A percentile compares a stretch with the other conserved stretches of the same genome.
Conservation (phyloP, 2,888 invertebrate genomes). For the Diachrysia chrysitis region DNA sequence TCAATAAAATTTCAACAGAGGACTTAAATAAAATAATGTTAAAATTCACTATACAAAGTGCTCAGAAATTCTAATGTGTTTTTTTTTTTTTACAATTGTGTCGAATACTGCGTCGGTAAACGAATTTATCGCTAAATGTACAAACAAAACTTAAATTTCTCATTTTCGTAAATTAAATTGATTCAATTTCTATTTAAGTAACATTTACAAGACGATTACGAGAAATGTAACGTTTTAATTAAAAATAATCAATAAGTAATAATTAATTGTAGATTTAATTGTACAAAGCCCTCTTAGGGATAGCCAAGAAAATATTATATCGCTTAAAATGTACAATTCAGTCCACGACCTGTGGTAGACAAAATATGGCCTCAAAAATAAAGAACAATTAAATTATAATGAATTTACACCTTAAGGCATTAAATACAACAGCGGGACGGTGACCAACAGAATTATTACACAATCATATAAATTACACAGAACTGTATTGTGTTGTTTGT, state of each 20-base stretch:
- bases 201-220: conserved; percentile 57
- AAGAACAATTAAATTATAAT: background rate
- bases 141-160: conserved; percentile 54
- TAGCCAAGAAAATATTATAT: conserved; percentile 40
- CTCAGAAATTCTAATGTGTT: conserved; percentile 49
- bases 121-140: conserved; percentile 73
- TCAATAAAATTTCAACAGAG: conserved; percentile 84
- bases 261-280: conserved; percentile 46
- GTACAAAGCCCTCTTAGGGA: conserved; percentile 54
- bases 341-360: conserved; percentile 10
- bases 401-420: background rate
- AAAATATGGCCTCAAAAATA: background rate
- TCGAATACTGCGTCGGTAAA: conserved; percentile 64
- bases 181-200: conserved; percentile 54
- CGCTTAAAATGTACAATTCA: conserved; percentile 31
- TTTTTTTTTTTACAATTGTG: conserved; percentile 57
- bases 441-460: conserved; percentile 6
- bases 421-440: background rate
- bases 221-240: conserved; percentile 51
- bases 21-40: conserved; percentile 72
- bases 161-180: conserved; percentile 33
- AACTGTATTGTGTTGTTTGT: background rate
- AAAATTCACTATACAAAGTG: conserved; percentile 63
- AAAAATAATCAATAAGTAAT: conserved; percentile 52
- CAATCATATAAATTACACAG: background rate